Percentiles rank a stretch among this genome's conserved stretches.
These are phyloP conservation scores for Mycetomoellerius zeteki DNA, from an alignment of 1,140 invertebrate species.

Conservation along the genomic window DNA sequence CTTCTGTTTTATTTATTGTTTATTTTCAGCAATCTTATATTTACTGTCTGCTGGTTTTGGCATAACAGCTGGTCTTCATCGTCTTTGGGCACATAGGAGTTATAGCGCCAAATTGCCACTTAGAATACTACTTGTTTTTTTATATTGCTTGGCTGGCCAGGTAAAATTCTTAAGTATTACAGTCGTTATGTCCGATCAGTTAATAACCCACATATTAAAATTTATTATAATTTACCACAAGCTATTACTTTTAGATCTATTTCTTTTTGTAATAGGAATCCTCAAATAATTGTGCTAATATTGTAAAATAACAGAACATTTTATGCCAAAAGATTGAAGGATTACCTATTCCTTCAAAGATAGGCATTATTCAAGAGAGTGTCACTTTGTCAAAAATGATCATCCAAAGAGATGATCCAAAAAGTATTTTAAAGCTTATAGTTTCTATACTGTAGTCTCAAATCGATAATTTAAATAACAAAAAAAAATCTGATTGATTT, in stretches of 20 bases:
- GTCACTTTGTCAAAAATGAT: too few relatives aligned
- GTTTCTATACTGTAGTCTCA: too few relatives aligned
- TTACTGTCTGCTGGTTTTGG: conserved; percentile 86
- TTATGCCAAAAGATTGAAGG: too few relatives aligned
- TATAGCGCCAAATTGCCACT: conserved; percentile 93
- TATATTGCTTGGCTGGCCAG: conserved; percentile 82
- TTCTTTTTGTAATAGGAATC: neutral
- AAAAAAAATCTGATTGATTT: too few relatives aligned
- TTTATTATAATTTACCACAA: neutral
- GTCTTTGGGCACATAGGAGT: conserved; percentile 94
- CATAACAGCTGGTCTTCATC: conserved; percentile 94
- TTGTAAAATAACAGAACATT: neutral
- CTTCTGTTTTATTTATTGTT: neutral
- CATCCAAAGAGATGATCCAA: too few relatives aligned
- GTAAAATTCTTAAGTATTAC: conserved; percentile 68
- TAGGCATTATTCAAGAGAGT: too few relatives aligned
- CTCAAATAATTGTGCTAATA: neutral
- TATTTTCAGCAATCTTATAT: conserved; percentile 66
- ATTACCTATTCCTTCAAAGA: too few relatives aligned
- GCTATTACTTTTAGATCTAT: neutral
- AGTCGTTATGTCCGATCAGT: neutral
- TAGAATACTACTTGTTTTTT: conserved; percentile 86
- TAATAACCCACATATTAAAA: neutral
- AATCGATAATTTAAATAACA: too few relatives aligned
- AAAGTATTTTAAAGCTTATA: too few relatives aligned